phyloP scores from a whole-genome alignment of 2,888 invertebrate genomes.

The Noctuana brunneofusca region DNA sequence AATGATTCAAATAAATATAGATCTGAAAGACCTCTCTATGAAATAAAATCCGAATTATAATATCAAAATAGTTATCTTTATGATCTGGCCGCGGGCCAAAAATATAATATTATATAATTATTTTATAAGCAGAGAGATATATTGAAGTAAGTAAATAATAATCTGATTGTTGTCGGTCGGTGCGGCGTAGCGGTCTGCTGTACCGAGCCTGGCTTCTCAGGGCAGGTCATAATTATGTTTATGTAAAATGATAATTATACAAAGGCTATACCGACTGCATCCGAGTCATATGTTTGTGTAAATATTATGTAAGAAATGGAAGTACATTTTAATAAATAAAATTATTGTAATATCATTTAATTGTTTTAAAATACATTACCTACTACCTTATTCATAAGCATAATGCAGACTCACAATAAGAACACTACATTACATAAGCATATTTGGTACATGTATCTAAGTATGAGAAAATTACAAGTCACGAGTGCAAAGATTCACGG shows the following conservation, averaged over 20 bases:
- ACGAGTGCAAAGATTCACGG: too few relatives aligned
- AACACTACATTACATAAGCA: too few relatives aligned
- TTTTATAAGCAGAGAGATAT: background rate
- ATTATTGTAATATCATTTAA: slow-evolving; percentile 35
- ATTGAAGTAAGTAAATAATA: background rate
- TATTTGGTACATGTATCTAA: too few relatives aligned
- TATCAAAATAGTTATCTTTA: background rate
- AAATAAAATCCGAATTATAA: background rate
- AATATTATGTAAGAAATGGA: slow-evolving; percentile 56
- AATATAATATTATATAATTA: slow-evolving; percentile 1
- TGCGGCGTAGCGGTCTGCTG: background rate
- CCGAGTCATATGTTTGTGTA: slow-evolving; percentile 50
- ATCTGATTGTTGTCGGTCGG: background rate
- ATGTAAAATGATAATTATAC: slow-evolving; percentile 7
- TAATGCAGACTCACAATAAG: too few relatives aligned
- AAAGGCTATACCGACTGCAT: background rate
- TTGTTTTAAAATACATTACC: background rate
- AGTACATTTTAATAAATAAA: slow-evolving; percentile 64
- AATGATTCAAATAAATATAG: too few relatives aligned
- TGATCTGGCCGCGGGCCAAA: background rate
- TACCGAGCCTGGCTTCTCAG: too few relatives aligned
- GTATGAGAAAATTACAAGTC: too few relatives aligned
- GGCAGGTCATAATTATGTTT: too few relatives aligned
- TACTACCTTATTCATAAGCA: too few relatives aligned
- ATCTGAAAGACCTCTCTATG: background rate